Evolutionary conservation across 2,113 vertebrate species (phyloP).

Genomic region (Protobothrops flavoviridis): DNA sequence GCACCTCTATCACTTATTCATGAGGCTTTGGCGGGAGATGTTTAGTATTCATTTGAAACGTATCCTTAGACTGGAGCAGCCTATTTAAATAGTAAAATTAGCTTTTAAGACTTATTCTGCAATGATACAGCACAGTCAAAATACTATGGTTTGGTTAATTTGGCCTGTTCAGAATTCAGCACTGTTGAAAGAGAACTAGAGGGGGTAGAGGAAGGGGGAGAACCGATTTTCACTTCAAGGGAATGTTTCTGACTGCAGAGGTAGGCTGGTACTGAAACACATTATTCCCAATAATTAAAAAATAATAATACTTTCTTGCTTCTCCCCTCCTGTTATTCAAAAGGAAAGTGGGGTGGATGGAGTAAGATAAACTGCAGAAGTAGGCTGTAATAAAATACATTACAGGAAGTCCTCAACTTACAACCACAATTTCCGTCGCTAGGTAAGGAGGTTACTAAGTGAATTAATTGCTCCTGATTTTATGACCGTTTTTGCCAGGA

Average conservation of each 20-base stretch:
- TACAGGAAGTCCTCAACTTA: neutral
- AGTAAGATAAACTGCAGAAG: neutral
- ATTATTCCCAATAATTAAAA: neutral
- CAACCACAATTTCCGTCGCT: neutral
- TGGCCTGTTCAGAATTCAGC: constrained; percentile 25
- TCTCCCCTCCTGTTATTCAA: accelerated
- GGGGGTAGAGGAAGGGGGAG: neutral
- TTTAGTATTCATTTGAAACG: constrained; percentile 46
- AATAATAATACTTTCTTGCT: accelerated
- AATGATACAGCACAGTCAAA: neutral
- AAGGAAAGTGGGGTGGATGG: neutral
- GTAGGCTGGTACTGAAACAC: neutral
- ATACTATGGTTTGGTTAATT: constrained; percentile 21
- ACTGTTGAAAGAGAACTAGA: neutral
- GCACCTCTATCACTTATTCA: constrained; percentile 36
- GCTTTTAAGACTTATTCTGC: constrained; percentile 40
- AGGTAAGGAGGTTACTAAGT: neutral
- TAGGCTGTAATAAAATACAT: neutral
- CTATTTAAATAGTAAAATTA: constrained; percentile 56
- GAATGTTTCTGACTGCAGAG: accelerated
- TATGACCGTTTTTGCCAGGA: neutral
- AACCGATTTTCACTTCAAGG: neutral
- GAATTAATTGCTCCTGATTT: neutral
- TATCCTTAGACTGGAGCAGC: constrained; percentile 47
- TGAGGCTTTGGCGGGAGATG: constrained; percentile 20